Evolutionary conservation across 2,113 vertebrate genomes (phyloP).

Genomic region (Centropristis striata): DNA sequence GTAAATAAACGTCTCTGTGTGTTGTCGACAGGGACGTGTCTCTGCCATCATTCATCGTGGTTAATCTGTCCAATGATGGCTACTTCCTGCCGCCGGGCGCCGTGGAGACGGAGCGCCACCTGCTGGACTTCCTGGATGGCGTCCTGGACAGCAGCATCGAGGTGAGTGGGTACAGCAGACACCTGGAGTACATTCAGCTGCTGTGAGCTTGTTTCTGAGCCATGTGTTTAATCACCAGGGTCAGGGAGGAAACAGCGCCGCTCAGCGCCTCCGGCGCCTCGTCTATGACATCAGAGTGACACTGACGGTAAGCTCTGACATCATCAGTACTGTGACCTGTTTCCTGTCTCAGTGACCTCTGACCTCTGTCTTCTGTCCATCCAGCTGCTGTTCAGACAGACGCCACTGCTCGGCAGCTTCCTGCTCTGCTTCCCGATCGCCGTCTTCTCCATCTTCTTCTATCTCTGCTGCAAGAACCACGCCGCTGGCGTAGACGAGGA

Average conservation of each 20-base stretch:
- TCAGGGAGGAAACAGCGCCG: slow-evolving; percentile 91
- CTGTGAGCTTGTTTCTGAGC: not conserved
- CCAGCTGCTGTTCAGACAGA: slow-evolving; percentile 83
- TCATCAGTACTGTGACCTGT: too few species aligned
- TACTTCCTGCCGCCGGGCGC: slow-evolving; percentile 90
- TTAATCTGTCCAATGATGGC: slow-evolving; percentile 95
- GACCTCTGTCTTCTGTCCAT: not conserved
- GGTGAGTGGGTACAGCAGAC: slow-evolving; percentile 78
- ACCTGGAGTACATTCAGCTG: not conserved
- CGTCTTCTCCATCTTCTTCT: slow-evolving; percentile 52
- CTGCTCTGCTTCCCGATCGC: slow-evolving; percentile 88
- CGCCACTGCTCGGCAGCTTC: slow-evolving; percentile 90
- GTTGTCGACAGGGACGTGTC: slow-evolving; percentile 86
- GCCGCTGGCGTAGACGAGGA: not conserved
- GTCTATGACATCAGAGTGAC: slow-evolving; percentile 87
- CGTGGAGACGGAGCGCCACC: slow-evolving; percentile 86
- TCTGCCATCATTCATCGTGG: slow-evolving; percentile 90
- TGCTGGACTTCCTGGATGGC: slow-evolving; percentile 91
- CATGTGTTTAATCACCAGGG: slow-evolving; percentile 30
- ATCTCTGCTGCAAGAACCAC: slow-evolving; percentile 36
- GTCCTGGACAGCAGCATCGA: slow-evolving; percentile 89
- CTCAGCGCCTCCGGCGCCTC: slow-evolving; percentile 88
- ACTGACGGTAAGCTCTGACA: slow-evolving; percentile 83
- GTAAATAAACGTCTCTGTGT: not conserved
- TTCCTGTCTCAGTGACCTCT: not conserved